Percentiles rank a stretch among this genome's conserved stretches.
Evolutionary conservation across 2,797 vertebrate genomes (phyloP).

Genomic region (Lepilemur ruficaudatus): DNA sequence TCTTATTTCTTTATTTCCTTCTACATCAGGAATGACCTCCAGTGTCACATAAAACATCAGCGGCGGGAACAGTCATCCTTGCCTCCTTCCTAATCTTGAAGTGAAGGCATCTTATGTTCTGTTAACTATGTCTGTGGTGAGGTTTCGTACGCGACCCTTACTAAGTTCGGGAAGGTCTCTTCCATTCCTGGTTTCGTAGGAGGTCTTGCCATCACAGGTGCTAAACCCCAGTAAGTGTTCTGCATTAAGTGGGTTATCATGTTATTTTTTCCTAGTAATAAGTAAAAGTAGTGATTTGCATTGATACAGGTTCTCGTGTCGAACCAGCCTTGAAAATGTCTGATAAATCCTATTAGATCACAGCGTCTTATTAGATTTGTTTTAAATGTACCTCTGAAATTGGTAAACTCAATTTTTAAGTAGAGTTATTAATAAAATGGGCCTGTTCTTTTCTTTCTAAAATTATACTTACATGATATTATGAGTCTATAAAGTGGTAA

Average conservation of each 20-base stretch:
- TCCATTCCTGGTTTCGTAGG: background rate
- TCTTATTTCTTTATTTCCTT: background rate
- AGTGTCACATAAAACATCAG: background rate
- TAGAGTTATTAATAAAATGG: background rate
- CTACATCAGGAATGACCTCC: too few species aligned
- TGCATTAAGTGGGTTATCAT: background rate
- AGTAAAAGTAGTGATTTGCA: background rate
- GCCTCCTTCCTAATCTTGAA: background rate
- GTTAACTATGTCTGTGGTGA: background rate
- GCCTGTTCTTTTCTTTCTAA: background rate
- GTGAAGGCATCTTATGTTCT: background rate
- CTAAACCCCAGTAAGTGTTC: background rate
- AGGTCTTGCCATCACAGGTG: background rate
- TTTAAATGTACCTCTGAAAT: background rate
- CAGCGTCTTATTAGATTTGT: background rate
- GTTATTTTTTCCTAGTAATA: background rate
- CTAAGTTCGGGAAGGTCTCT: background rate
- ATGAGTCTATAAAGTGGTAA: background rate
- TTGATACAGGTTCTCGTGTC: background rate
- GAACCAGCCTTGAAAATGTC: background rate
- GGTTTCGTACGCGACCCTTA: background rate
- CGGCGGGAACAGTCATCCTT: too few species aligned
- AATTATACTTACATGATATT: background rate
- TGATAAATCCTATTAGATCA: background rate
- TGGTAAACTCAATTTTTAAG: background rate